Percentiles rank a stretch among this genome's conserved stretches.
phyloP scores from a whole-genome alignment of 1,140 invertebrate species.

The Bombus waltoni region DNA sequence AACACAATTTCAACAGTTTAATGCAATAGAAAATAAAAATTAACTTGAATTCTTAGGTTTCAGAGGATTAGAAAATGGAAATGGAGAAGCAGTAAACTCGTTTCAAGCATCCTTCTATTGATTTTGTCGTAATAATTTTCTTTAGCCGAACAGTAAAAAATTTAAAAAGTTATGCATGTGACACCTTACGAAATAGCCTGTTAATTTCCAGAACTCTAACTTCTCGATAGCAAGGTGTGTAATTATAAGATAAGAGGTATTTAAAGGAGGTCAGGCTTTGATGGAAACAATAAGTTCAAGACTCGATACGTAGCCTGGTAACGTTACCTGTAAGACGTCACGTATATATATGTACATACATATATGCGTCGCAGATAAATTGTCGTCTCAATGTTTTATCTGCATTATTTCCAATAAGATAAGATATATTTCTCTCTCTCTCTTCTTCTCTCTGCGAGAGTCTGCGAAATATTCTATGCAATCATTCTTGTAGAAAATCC shows the following conservation, averaged over 20 bases:
- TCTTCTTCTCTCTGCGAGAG: not conserved
- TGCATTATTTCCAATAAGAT: not conserved
- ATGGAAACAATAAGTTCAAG: constrained; percentile 21
- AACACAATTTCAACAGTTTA: not conserved
- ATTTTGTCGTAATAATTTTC: not conserved
- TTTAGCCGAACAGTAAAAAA: not conserved
- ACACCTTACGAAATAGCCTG: not conserved
- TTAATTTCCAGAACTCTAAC: not conserved
- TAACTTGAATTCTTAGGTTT: not conserved
- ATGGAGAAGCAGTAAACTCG: not conserved
- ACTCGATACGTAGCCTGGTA: constrained; percentile 10
- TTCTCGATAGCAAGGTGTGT: not conserved
- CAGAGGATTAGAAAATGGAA: not conserved
- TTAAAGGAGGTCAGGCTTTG: not conserved
- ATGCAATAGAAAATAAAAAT: not conserved
- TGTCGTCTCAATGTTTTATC: constrained; percentile 11
- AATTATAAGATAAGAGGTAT: not conserved
- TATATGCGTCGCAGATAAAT: constrained; percentile 33
- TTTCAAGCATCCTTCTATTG: not conserved
- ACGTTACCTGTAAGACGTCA: not conserved
- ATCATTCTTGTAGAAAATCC: not conserved
- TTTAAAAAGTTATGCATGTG: not conserved
- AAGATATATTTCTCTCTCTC: constrained; percentile 25
- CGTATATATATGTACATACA: not conserved
- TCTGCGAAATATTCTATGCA: constrained; percentile 2